Evolutionary conservation across 2,888 invertebrate species (phyloP).

Genomic region (Polydrusus pterygomalis): DNA sequence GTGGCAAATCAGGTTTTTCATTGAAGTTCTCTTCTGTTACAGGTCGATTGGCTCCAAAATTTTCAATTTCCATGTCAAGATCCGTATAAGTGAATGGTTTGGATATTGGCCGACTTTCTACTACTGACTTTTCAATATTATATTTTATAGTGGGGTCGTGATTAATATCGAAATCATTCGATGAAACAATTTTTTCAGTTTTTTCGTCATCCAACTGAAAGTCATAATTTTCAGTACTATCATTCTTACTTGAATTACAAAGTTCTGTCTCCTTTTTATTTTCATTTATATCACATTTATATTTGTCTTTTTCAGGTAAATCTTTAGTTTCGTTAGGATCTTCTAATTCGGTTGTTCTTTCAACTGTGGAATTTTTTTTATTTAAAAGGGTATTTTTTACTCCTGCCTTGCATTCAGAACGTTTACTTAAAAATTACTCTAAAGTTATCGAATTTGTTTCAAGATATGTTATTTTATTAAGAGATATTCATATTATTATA

Average conservation of each 20-base stretch:
- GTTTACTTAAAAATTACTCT: no score
- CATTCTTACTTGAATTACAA: not conserved
- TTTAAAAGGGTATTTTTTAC: no score
- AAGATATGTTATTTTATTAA: no score
- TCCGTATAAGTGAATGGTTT: constrained; percentile 25
- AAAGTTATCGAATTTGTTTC: no score
- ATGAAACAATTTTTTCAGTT: constrained; percentile 1
- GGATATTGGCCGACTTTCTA: not conserved
- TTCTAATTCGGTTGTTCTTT: not conserved
- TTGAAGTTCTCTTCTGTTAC: constrained; percentile 20
- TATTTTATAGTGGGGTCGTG: not conserved
- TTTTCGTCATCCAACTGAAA: constrained; percentile 39
- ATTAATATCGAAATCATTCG: not conserved
- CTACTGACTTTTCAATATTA: not conserved
- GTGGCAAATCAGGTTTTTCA: constrained; percentile 19
- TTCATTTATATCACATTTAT: not conserved
- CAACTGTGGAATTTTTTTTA: no score
- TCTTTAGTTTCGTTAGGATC: constrained; percentile 7
- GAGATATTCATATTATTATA: no score
- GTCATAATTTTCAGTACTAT: constrained; percentile 31
- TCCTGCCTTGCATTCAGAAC: no score
- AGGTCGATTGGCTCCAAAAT: constrained; percentile 27
- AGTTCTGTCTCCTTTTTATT: not conserved
- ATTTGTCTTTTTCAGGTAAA: not conserved
- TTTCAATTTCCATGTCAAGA: constrained; percentile 38